phyloP scores from a whole-genome alignment of 2,888 invertebrate species.

The Linnaemya vulpina region DNA sequence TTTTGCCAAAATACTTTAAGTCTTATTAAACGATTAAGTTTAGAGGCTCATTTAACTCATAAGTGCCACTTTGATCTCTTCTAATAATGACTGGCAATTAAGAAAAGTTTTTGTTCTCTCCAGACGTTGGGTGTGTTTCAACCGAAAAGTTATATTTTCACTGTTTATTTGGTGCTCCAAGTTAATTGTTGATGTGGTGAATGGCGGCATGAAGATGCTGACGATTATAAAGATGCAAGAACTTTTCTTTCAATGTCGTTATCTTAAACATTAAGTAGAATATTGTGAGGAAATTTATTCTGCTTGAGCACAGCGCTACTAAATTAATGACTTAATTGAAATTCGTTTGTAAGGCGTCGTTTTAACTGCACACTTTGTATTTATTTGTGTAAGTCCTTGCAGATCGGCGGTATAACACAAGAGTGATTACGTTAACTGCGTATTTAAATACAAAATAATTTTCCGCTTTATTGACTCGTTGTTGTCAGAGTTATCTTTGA shows the following conservation, averaged over 20 bases:
- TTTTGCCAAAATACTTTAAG: conserved; percentile 41
- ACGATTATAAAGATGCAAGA: conserved; percentile 36
- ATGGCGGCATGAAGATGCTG: neutral
- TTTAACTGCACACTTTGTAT: neutral
- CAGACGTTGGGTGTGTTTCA: conserved; percentile 22
- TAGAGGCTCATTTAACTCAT: conserved; percentile 68
- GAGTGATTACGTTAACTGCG: no score
- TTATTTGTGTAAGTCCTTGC: neutral
- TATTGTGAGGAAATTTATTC: conserved; percentile 2
- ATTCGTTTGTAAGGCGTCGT: neutral
- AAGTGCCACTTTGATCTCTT: conserved; percentile 72
- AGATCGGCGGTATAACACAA: no score
- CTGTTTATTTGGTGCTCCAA: conserved; percentile 6
- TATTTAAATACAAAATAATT: no score
- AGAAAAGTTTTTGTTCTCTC: conserved; percentile 43
- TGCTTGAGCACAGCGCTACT: no score
- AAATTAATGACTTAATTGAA: neutral
- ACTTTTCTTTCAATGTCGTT: conserved; percentile 22
- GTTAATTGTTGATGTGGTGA: conserved; percentile 20
- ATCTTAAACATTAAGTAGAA: conserved; percentile 25
- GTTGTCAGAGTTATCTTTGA: no score
- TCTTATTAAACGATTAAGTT: conserved; percentile 65
- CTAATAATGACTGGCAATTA: conserved; percentile 60
- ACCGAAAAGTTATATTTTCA: neutral
- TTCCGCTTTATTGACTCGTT: no score